phyloP scores from a whole-genome alignment of 2,113 vertebrate species.

The Mystacornis crossleyi region DNA sequence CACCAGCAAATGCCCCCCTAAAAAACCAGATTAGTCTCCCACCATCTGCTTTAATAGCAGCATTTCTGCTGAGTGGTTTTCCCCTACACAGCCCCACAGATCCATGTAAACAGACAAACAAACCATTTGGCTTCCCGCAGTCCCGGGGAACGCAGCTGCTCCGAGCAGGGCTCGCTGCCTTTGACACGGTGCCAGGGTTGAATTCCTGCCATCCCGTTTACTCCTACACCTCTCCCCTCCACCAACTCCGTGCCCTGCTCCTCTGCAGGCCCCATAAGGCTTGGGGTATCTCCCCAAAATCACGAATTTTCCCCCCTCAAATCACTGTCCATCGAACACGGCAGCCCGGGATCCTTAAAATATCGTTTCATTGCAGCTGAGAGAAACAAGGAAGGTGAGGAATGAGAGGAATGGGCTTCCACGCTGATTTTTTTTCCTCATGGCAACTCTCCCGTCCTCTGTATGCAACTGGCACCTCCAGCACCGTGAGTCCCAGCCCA shows the following conservation, averaged over 20 bases:
- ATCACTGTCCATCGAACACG: fast-evolving
- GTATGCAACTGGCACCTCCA: neutral
- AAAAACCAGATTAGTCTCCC: neutral
- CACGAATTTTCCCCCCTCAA: too few relatives aligned
- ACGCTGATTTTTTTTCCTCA: fast-evolving
- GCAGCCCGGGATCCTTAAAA: neutral
- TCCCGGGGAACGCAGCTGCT: neutral
- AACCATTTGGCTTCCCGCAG: neutral
- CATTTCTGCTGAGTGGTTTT: neutral
- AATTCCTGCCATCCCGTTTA: neutral
- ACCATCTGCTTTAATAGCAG: slow-evolving; percentile 5
- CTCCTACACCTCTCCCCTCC: neutral
- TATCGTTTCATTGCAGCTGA: fast-evolving
- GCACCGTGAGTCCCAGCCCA: fast-evolving
- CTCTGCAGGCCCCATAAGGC: fast-evolving
- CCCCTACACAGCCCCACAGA: neutral
- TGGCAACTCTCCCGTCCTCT: neutral
- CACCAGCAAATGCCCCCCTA: neutral
- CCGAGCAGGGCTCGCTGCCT: neutral
- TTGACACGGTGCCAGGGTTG: neutral
- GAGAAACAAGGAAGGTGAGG: neutral
- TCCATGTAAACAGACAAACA: slow-evolving; percentile 1
- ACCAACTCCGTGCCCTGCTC: fast-evolving
- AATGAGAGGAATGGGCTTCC: neutral
- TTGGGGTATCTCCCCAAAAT: too few relatives aligned